Conservation (phyloP, 2,888 invertebrate genomes). For the Schrankia costaestrigalis region DNA sequence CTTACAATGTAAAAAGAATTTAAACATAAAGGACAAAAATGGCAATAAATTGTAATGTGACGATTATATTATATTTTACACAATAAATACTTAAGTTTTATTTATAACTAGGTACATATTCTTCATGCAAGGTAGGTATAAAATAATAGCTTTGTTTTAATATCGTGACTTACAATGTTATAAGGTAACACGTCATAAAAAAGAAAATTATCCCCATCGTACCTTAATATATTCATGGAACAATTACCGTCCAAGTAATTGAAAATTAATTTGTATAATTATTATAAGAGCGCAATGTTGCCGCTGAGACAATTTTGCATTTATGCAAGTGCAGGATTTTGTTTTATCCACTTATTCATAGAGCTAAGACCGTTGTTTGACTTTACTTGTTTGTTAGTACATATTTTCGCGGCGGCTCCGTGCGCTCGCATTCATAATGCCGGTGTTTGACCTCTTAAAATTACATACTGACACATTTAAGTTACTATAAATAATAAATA, state of each 20-base stretch:
- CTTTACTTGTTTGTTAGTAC: slow-evolving; percentile 63
- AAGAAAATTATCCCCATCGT: slow-evolving; percentile 25
- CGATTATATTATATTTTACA: too few relatives aligned
- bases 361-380: slow-evolving; percentile 58
- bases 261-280: slow-evolving; percentile 42
- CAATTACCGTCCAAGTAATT: slow-evolving; percentile 42
- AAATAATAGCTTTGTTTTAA: too few relatives aligned
- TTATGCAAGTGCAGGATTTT: slow-evolving; percentile 58
- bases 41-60: background rate
- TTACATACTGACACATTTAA: slow-evolving; percentile 59
- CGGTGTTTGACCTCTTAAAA: slow-evolving; percentile 66
- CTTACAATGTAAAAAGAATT: too few relatives aligned
- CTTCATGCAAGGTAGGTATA: too few relatives aligned
- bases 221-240: slow-evolving; percentile 44
- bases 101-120: too few relatives aligned
- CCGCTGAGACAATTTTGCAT: slow-evolving; percentile 36
- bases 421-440: slow-evolving; percentile 74
- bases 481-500: slow-evolving; percentile 23
- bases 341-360: slow-evolving; percentile 53
- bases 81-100: too few relatives aligned
- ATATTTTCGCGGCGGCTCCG: slow-evolving; percentile 69
- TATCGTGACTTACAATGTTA: slow-evolving; percentile 12
- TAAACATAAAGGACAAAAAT: too few relatives aligned
- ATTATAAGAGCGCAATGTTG: slow-evolving; percentile 28
- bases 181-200: slow-evolving; percentile 18